Conservation (phyloP, 2,888 invertebrate species). For the Apotomis turbidana region DNA sequence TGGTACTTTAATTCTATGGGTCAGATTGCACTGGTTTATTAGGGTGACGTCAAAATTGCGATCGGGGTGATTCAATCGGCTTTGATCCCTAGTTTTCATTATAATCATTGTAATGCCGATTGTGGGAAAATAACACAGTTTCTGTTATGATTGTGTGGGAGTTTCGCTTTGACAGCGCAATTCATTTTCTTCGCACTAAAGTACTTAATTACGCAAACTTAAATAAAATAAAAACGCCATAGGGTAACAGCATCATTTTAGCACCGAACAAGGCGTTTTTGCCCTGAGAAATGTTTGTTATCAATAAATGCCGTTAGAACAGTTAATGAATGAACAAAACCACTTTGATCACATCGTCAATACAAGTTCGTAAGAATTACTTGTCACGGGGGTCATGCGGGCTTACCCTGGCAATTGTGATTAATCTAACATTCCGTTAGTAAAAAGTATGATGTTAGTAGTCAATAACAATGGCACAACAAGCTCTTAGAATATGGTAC, state of each 20-base stretch:
- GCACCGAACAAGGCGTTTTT: background rate
- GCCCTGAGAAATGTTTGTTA: background rate
- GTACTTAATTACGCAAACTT: no score
- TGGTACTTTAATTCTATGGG: constrained; percentile 44
- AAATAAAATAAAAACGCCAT: no score
- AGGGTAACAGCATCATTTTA: no score
- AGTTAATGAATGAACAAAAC: constrained; percentile 24
- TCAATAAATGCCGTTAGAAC: background rate
- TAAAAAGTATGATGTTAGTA: constrained; percentile 13
- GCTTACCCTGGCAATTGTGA: constrained; percentile 29
- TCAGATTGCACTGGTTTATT: constrained; percentile 56
- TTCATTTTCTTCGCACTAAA: constrained; percentile 55
- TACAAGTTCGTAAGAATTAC: constrained; percentile 18
- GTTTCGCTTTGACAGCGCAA: constrained; percentile 72
- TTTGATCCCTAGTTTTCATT: constrained; percentile 73
- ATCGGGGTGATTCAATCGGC: constrained; percentile 70
- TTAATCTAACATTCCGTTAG: constrained; percentile 21
- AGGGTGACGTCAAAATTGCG: constrained; percentile 62
- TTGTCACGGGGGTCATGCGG: constrained; percentile 34
- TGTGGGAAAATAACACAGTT: constrained; percentile 81
- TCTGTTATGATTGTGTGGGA: constrained; percentile 81
- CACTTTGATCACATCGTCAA: constrained; percentile 23
- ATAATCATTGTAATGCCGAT: constrained; percentile 68
- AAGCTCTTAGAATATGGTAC: no score
- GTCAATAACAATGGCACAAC: background rate